Percentiles rank a stretch among this genome's conserved stretches.
Conservation (phyloP, 2,888 invertebrate species). For the Scaptomyza cyrtandrae region DNA sequence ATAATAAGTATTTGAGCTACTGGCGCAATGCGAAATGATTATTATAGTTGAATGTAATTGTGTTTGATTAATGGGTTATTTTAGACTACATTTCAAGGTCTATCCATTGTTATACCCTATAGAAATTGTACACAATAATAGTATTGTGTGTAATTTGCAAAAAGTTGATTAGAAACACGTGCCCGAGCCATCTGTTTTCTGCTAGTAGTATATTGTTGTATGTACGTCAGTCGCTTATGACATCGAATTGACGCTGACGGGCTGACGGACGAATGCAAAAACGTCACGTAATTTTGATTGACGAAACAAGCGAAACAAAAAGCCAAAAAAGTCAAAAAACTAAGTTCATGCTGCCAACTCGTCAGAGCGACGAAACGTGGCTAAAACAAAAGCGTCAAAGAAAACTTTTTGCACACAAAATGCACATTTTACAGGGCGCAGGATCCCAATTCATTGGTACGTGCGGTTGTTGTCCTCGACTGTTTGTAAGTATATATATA, state of each 20-base stretch:
- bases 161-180: conserved; percentile 15
- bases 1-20: conserved; percentile 1
- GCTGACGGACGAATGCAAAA: conserved; percentile 43
- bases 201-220: background rate
- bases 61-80: background rate
- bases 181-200: conserved; percentile 8
- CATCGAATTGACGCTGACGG: conserved; percentile 36
- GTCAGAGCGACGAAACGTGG: conserved; percentile 34
- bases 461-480: conserved; percentile 56
- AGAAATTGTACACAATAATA: background rate
- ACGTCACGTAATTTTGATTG: conserved; percentile 78
- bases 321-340: conserved; percentile 32
- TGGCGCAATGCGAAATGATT: conserved; percentile 2
- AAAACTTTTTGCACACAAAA: conserved; percentile 37
- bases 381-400: conserved; percentile 26
- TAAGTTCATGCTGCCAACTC: conserved; percentile 68
- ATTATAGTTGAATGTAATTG: background rate
- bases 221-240: conserved; percentile 39
- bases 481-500: conserved; percentile 11
- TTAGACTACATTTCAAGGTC: background rate
- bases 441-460: conserved; percentile 44
- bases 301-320: conserved; percentile 66
- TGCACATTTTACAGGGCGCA: conserved; percentile 38
- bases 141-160: background rate
- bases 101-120: background rate